Evolutionary conservation across 2,797 vertebrate genomes (phyloP).

Genomic region (Protonibea diacanthus): DNA sequence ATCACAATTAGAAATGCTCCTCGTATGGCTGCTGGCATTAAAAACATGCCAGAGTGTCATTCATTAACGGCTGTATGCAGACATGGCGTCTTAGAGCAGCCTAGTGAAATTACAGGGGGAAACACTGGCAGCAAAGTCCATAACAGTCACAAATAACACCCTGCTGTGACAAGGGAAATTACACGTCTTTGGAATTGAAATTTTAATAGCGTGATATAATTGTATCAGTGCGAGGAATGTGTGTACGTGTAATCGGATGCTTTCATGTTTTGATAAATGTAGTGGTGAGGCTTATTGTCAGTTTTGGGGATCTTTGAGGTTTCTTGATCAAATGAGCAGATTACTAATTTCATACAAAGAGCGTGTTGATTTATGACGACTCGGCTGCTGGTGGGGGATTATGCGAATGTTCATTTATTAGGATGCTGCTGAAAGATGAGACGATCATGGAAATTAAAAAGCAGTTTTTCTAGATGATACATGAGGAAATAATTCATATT

Average conservation of each 20-base stretch:
- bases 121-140: slow-evolving; percentile 77
- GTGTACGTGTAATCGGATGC: slow-evolving; percentile 50
- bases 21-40: slow-evolving; percentile 67
- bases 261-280: slow-evolving; percentile 61
- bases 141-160: slow-evolving; percentile 84
- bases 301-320: slow-evolving; percentile 45
- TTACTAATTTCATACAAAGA: slow-evolving; percentile 48
- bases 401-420: slow-evolving; percentile 37
- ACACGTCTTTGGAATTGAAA: slow-evolving; percentile 75
- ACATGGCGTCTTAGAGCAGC: slow-evolving; percentile 80
- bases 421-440: slow-evolving; percentile 17
- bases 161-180: slow-evolving; percentile 81
- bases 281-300: slow-evolving; percentile 28
- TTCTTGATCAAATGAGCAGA: slow-evolving; percentile 43
- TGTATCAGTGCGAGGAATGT: slow-evolving; percentile 63
- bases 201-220: slow-evolving; percentile 68
- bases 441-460: background rate
- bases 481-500: slow-evolving; percentile 17
- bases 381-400: slow-evolving; percentile 42
- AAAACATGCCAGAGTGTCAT: slow-evolving; percentile 71
- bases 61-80: slow-evolving; percentile 79
- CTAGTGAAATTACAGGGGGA: slow-evolving; percentile 84
- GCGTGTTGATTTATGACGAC: slow-evolving; percentile 31
- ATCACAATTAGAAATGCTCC: slow-evolving; percentile 56
- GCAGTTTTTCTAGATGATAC: background rate